Conservation (phyloP, 1,140 invertebrate genomes). For the Vanessa tameamea region DNA sequence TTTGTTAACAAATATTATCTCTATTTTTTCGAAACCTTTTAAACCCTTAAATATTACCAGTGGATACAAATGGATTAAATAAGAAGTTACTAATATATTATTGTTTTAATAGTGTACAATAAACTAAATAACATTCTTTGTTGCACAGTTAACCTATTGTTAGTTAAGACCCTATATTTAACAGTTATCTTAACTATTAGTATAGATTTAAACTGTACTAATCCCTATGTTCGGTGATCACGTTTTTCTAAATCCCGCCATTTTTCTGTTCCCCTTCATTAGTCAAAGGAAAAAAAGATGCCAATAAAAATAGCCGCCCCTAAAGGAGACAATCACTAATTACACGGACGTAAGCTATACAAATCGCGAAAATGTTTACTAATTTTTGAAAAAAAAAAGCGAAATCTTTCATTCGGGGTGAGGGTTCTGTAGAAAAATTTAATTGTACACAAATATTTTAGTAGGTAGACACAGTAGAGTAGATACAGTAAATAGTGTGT, state of each 20-base stretch:
- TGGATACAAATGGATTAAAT: no score
- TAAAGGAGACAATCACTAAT: constrained; percentile 73
- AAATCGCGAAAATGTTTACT: constrained; percentile 77
- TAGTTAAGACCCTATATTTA: no score
- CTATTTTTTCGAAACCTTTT: no score
- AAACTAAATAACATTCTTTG: no score
- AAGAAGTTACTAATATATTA: no score
- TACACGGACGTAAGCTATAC: constrained; percentile 71
- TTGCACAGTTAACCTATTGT: no score
- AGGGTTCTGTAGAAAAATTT: constrained; percentile 34
- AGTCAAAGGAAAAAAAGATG: constrained; percentile 57
- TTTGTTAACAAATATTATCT: no score
- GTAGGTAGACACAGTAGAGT: no score
- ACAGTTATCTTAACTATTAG: background rate
- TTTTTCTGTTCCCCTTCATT: constrained; percentile 60
- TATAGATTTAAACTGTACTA: background rate
- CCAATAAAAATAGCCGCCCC: constrained; percentile 57
- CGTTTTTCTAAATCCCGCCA: constrained; percentile 40
- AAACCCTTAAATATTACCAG: no score
- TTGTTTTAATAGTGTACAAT: no score
- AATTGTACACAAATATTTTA: no score
- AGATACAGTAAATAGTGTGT: no score
- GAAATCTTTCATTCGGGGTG: constrained; percentile 22
- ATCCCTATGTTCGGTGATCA: constrained; percentile 8
- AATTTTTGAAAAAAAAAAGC: constrained; percentile 67